A percentile compares a stretch with the other conserved stretches of the same genome.
Evolutionary conservation across 1,140 invertebrate genomes (phyloP).

Genomic region (Atta texana): DNA sequence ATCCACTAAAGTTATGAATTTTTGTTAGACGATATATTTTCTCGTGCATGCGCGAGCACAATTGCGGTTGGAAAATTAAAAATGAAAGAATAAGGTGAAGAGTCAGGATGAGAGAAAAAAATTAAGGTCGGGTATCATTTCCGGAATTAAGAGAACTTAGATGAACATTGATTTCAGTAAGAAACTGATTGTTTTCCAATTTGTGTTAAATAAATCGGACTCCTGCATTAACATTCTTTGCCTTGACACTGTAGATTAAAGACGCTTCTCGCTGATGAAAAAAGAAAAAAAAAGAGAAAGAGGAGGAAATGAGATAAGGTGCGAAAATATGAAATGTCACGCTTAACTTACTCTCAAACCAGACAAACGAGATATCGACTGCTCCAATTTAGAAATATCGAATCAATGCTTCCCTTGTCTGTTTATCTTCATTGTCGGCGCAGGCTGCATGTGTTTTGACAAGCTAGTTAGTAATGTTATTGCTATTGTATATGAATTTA

Average conservation of each 20-base stretch:
- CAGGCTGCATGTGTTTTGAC: constrained; percentile 8
- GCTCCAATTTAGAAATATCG: constrained; percentile 22
- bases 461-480: background rate
- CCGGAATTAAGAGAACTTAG: background rate
- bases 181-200: background rate
- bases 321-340: constrained; percentile 10
- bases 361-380: background rate
- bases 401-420: constrained; percentile 17
- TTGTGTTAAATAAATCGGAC: background rate
- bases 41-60: background rate
- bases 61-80: background rate
- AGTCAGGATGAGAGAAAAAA: too few species aligned
- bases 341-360: constrained; percentile 5
- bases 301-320: background rate
- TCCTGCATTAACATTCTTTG: background rate
- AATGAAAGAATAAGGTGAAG: background rate
- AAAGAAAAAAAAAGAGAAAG: background rate
- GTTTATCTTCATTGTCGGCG: constrained; percentile 35
- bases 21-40: background rate
- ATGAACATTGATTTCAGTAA: too few species aligned
- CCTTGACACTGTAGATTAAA: constrained; percentile 7
- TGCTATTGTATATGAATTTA: background rate
- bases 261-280: background rate
- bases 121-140: background rate
- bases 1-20: too few species aligned